Percentiles rank a stretch among this genome's conserved stretches.
Conservation (phyloP, 2,888 invertebrate species). For the Oxytorus armatus region DNA sequence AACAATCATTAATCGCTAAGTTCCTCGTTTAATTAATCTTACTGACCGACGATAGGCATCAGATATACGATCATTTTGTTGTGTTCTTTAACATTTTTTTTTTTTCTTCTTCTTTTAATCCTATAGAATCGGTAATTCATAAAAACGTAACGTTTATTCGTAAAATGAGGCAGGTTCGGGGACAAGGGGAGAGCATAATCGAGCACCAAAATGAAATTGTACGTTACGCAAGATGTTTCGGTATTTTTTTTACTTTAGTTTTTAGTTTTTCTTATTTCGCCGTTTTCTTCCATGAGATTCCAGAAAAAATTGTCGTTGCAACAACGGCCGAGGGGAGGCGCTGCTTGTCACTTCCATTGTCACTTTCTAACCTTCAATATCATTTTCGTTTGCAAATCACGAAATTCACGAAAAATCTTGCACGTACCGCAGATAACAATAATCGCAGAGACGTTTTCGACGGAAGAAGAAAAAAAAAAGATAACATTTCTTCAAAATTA, state of each 20-base stretch:
- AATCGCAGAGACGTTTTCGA: constrained; percentile 18
- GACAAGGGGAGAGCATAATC: constrained; percentile 74
- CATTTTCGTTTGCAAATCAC: background rate
- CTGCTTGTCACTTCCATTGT: background rate
- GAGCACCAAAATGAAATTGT: constrained; percentile 82
- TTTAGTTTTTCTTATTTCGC: constrained; percentile 30
- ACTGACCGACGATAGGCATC: constrained; percentile 81
- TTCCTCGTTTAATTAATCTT: constrained; percentile 71
- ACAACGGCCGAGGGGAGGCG: constrained; percentile 23
- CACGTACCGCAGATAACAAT: constrained; percentile 34
- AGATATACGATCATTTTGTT: constrained; percentile 77
- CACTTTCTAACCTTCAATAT: constrained; percentile 1
- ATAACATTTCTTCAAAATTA: constrained; percentile 60
- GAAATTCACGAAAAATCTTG: constrained; percentile 32
- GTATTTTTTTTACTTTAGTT: constrained; percentile 47
- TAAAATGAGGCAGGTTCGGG: constrained; percentile 4
- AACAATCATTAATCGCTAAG: constrained; percentile 80
- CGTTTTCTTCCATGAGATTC: constrained; percentile 46
- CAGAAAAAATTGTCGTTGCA: constrained; percentile 36
- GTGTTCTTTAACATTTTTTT: too few species aligned
- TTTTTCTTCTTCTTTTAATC: constrained; percentile 58
- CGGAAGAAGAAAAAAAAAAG: constrained; percentile 38
- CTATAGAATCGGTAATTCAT: constrained; percentile 77
- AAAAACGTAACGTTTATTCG: constrained; percentile 68
- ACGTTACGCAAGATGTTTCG: constrained; percentile 72